Evolutionary conservation across 2,888 invertebrate species (phyloP), one percentile per base, ranked within the genome.

Genomic region (Oscheius sp.): DNA sequence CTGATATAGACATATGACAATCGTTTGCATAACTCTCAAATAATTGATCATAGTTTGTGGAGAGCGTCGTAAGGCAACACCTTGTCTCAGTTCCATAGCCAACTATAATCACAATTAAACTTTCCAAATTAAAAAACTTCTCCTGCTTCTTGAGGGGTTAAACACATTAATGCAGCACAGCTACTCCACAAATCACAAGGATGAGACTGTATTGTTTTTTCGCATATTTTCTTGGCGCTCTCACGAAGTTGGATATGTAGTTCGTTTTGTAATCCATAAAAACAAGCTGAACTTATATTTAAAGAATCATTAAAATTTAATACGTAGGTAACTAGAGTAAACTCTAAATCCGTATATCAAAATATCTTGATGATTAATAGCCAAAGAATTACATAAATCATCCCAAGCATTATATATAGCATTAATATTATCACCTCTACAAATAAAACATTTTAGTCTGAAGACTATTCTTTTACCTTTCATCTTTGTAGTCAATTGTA

Each of bases 271-370:
- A 32, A 17, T 4, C 20, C 57, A 22, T 17, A 26, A 36, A 45
- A 45, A 22, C 49, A 59, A 9, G 49, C 67, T 67, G 32, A 20
- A 64, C 50, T 5, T 20, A 4, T 9, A 9, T 26, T 24, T 38
- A 3, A 5, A 33, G 32, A 28, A n/a, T 22, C 5, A 17, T 5
- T 20, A 9, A 30, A 50, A 24, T 30, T 8, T n/a, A 32, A 50
- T 24, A 80, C 80, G 62, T 20, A 80, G 64, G n/a, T 74, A 69
- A 17, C 66, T 45, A 1, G 78, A 75, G 45, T 73, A 79, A 8
- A 80, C 74, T 14, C 80, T 65, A 12, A 70, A 71, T 9, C 70
- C 67, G 24, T 76, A 64, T 22, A 77, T 75, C 8, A 81, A 71
- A 6, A 80, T 41, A 38, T 74, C 72, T 45, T 77, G 77, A 47